These are phyloP conservation scores for Xerus rutilus DNA, from an alignment of 2,797 vertebrate genomes.

Conservation along the genomic window DNA sequence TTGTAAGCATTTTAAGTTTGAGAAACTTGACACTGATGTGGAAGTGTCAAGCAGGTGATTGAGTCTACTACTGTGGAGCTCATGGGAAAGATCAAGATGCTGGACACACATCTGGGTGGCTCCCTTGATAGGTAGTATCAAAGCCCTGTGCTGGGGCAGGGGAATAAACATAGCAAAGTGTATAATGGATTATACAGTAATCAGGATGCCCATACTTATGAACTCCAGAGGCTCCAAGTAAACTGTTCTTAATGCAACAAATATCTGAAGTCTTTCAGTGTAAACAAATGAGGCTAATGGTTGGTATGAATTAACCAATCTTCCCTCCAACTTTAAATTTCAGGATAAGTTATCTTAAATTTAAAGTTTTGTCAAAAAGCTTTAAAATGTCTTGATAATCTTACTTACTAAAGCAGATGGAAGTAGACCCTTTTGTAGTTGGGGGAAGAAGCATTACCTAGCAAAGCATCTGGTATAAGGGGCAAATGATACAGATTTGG, in stretches of 20 bases:
- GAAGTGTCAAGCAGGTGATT: conserved; percentile 22
- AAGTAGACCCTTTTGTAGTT: background rate
- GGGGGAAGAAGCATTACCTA: background rate
- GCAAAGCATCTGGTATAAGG: background rate
- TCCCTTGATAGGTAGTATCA: background rate
- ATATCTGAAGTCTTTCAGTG: conserved; percentile 46
- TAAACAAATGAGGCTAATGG: background rate
- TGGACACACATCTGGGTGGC: background rate
- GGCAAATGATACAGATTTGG: background rate
- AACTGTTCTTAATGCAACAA: background rate
- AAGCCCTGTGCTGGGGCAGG: background rate
- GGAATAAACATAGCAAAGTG: background rate
- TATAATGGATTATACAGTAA: background rate
- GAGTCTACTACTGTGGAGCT: background rate
- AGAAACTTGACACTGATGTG: conserved; percentile 15
- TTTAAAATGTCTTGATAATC: conserved; percentile 22
- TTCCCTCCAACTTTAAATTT: conserved; percentile 54
- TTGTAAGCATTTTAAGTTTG: background rate
- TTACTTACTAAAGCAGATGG: conserved; percentile 34
- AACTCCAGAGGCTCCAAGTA: background rate
- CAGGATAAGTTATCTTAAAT: conserved; percentile 57
- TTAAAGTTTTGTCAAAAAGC: conserved; percentile 42
- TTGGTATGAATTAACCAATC: background rate
- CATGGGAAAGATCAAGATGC: background rate
- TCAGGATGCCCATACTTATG: background rate